phyloP scores from a whole-genome alignment of 2,113 vertebrate genomes.

The Montifringilla adamsi region DNA sequence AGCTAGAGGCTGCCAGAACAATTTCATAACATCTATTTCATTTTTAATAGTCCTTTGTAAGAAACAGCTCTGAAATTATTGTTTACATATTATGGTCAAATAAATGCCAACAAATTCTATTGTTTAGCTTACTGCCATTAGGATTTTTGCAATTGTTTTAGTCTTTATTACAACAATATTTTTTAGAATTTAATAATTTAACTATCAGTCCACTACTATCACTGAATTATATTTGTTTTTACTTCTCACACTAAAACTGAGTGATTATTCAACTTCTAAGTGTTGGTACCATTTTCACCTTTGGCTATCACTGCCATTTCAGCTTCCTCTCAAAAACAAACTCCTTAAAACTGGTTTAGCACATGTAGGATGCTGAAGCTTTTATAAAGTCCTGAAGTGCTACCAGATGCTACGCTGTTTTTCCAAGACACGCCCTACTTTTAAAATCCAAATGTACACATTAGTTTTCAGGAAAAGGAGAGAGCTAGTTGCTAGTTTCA shows the following conservation, averaged over 20 bases:
- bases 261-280: background rate
- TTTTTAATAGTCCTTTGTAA: constrained; percentile 40
- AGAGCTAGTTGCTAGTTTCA: background rate
- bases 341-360: background rate
- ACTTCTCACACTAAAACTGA: background rate
- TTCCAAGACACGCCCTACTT: background rate
- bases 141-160: constrained; percentile 7
- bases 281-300: background rate
- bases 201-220: background rate
- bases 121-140: background rate
- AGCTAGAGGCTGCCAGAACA: constrained; percentile 50
- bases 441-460: background rate
- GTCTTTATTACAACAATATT: background rate
- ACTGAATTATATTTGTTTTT: background rate
- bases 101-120: constrained; percentile 6
- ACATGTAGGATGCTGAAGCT: background rate
- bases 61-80: constrained; percentile 20
- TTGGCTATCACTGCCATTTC: background rate
- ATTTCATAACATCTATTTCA: constrained; percentile 27
- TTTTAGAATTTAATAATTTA: background rate
- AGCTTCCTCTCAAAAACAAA: background rate
- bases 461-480: background rate
- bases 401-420: background rate
- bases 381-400: background rate
- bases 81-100: constrained; percentile 15